A percentile compares a stretch with the other conserved stretches of the same genome.
phyloP scores from a whole-genome alignment of 2,113 vertebrate species.

The Xiphorhynchus elegans region DNA sequence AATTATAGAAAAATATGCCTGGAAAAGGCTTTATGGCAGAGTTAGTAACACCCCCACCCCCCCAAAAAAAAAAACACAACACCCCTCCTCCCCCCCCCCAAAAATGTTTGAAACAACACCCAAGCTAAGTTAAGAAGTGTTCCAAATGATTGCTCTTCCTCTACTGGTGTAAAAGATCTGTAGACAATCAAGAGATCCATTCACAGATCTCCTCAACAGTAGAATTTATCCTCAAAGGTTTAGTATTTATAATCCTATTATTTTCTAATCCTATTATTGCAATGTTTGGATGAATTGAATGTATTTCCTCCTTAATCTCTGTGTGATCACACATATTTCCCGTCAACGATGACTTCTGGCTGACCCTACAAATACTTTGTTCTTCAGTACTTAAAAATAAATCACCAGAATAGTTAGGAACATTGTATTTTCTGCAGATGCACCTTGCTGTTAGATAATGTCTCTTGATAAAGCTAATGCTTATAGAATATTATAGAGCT shows the following conservation, averaged over 20 bases:
- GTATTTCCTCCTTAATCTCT: slow-evolving; percentile 88
- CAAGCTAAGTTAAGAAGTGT: neutral
- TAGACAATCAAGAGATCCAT: slow-evolving; percentile 38
- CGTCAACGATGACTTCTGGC: slow-evolving; percentile 82
- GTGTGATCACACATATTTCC: slow-evolving; percentile 74
- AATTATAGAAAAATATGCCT: neutral
- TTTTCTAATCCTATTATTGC: slow-evolving; percentile 92
- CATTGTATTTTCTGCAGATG: slow-evolving; percentile 21
- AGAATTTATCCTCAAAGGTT: slow-evolving; percentile 68
- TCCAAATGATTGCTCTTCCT: neutral
- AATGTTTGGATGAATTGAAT: slow-evolving; percentile 87
- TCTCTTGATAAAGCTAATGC: neutral
- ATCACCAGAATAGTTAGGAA: neutral
- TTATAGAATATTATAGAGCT: neutral
- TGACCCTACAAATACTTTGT: slow-evolving; percentile 83
- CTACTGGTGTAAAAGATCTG: neutral
- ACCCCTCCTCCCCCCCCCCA: neutral
- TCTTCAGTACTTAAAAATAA: slow-evolving; percentile 61
- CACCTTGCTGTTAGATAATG: slow-evolving; percentile 9
- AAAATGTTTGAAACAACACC: neutral
- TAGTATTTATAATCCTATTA: slow-evolving; percentile 78
- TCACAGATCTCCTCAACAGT: slow-evolving; percentile 12
- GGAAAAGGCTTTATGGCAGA: neutral
- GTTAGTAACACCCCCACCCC: neutral
- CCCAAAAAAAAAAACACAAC: neutral